These are phyloP conservation scores for Cladopsammia gracilis DNA, from an alignment of 64 coral and sea anemone species.

Conservation along the genomic window DNA sequence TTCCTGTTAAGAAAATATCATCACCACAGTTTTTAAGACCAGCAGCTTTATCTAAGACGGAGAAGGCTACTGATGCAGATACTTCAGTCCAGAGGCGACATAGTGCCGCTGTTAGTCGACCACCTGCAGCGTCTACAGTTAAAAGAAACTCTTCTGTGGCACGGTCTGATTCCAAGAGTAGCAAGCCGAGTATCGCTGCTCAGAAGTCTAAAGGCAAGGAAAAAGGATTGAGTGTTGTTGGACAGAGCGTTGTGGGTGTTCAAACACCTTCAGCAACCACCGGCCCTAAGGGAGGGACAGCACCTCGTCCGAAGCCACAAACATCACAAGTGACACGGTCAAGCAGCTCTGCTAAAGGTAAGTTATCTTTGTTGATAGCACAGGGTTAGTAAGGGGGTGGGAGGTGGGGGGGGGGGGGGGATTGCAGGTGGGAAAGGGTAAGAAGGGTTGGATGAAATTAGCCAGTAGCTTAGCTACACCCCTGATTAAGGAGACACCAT, in stretches of 20 bases:
- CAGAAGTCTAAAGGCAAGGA: background rate
- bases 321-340: background rate
- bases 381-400: no score
- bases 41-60: background rate
- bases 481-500: no score
- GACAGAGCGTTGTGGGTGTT: background rate
- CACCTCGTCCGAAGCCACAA: background rate
- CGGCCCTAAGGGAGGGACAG: background rate
- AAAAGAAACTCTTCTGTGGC: constrained; percentile 15
- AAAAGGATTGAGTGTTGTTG: background rate
- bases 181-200: background rate
- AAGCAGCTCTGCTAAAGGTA: constrained; percentile 37
- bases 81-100: background rate
- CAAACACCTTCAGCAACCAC: background rate
- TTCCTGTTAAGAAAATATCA: constrained; percentile 35
- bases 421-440: no score
- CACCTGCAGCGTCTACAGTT: background rate
- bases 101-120: constrained; percentile 13
- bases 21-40: constrained; percentile 11
- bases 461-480: no score
- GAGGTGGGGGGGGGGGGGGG: no score
- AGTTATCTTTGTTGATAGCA: background rate
- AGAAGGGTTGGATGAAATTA: no score
- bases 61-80: background rate
- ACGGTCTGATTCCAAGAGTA: background rate